Conservation (phyloP, 64 coral and sea anemone species). For the Platygyra sinensis region DNA sequence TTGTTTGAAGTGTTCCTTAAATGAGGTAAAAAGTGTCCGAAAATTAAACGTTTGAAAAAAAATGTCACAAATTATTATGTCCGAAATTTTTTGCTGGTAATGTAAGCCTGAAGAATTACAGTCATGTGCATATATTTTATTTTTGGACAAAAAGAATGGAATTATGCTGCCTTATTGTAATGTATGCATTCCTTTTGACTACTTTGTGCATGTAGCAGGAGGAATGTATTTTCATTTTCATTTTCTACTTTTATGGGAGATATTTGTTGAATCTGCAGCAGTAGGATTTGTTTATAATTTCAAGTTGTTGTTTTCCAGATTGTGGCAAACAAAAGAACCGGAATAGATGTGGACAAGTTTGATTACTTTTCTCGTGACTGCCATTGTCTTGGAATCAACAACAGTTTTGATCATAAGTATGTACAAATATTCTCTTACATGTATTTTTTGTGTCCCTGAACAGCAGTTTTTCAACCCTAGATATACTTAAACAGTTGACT, state of each 20-base stretch:
- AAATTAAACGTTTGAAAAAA: no score
- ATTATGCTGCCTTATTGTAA: neutral
- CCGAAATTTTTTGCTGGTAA: no score
- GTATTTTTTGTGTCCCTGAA: no score
- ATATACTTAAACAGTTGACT: neutral
- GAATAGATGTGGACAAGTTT: slow-evolving; percentile 98
- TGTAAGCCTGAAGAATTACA: no score
- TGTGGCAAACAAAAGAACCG: slow-evolving; percentile 98
- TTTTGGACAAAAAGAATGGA: neutral
- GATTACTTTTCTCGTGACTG: slow-evolving; percentile 98
- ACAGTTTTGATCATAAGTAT: slow-evolving; percentile 94
- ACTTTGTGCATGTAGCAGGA: no score
- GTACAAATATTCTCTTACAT: neutral
- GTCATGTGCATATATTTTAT: no score
- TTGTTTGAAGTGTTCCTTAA: no score
- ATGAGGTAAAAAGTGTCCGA: no score
- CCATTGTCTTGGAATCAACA: slow-evolving; percentile 83
- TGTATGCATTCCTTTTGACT: no score
- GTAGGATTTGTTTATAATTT: neutral
- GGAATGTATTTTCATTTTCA: no score
- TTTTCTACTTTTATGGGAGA: neutral
- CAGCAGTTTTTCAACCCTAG: no score
- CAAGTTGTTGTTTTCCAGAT: slow-evolving; percentile 64
- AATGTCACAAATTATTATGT: no score
- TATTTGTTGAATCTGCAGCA: neutral